Evolutionary conservation across 2,888 invertebrate species (phyloP).

Genomic region (Ormyrus thymus): DNA sequence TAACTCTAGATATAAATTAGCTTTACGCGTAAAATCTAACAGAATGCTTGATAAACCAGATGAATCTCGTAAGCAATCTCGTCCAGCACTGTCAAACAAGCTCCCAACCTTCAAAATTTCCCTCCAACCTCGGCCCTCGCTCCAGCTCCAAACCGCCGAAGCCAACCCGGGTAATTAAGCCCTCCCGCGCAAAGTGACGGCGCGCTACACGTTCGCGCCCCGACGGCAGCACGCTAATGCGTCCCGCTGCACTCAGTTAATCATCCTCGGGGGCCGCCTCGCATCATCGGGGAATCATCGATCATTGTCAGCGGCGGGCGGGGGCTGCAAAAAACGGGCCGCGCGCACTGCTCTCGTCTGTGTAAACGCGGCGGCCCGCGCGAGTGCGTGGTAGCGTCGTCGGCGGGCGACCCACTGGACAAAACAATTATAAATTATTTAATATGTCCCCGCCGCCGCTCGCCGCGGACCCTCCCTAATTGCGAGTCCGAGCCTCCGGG

Average conservation of each 20-base stretch:
- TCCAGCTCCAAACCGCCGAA: no score
- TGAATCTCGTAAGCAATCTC: no score
- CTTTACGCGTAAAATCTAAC: no score
- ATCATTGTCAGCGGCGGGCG: slow-evolving; percentile 32
- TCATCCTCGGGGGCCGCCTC: neutral
- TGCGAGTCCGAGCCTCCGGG: neutral
- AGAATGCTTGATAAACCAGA: no score
- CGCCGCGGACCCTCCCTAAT: neutral
- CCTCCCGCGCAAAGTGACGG: no score
- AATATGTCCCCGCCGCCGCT: slow-evolving; percentile 24
- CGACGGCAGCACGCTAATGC: slow-evolving; percentile 1
- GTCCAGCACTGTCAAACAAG: no score
- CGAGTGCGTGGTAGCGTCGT: slow-evolving; percentile 49
- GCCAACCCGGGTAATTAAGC: no score
- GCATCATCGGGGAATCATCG: slow-evolving; percentile 50
- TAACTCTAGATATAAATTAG: no score
- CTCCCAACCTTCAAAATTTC: no score
- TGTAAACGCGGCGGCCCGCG: slow-evolving; percentile 64
- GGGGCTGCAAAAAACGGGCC: neutral
- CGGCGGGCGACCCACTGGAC: slow-evolving; percentile 54
- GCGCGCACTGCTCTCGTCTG: neutral
- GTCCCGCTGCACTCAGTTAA: neutral
- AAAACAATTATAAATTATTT: slow-evolving; percentile 68
- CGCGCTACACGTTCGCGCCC: no score
- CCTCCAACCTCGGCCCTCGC: no score